These are phyloP conservation scores for Corydoras sp. DNA, from an alignment of 2,113 vertebrate species.

Conservation along the genomic window DNA sequence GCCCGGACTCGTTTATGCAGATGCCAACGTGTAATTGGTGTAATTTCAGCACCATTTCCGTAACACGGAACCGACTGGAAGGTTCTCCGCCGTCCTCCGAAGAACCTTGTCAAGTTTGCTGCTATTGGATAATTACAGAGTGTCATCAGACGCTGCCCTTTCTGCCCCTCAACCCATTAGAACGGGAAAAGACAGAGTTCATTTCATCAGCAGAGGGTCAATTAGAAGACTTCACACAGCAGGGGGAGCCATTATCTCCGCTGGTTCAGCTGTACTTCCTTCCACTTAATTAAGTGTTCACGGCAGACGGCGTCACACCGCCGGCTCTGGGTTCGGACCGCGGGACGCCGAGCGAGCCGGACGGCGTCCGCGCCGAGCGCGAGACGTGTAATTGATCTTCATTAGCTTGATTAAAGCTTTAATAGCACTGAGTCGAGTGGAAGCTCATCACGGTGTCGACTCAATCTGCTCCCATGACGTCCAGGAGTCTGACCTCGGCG, in stretches of 20 bases:
- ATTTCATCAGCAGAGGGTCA: slow-evolving; percentile 33
- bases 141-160: slow-evolving; percentile 7
- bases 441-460: slow-evolving; percentile 38
- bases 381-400: slow-evolving; percentile 66
- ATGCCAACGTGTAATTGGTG: slow-evolving; percentile 33
- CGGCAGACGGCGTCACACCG: slow-evolving; percentile 3
- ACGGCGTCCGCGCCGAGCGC: slow-evolving; percentile 36
- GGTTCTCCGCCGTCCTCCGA: background rate
- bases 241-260: slow-evolving; percentile 49
- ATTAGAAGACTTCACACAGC: slow-evolving; percentile 50
- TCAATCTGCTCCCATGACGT: background rate
- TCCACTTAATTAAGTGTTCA: slow-evolving; percentile 48
- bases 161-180: slow-evolving; percentile 27
- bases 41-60: slow-evolving; percentile 38
- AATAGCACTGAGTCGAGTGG: slow-evolving; percentile 50
- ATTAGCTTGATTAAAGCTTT: slow-evolving; percentile 62
- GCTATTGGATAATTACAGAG: slow-evolving; percentile 20
- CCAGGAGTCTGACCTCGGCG: slow-evolving; percentile 53
- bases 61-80: slow-evolving; percentile 5
- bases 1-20: slow-evolving; percentile 19
- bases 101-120: slow-evolving; percentile 29
- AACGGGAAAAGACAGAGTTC: slow-evolving; percentile 19
- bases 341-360: slow-evolving; percentile 23
- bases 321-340: slow-evolving; percentile 16
- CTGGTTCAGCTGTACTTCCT: slow-evolving; percentile 39